Base-by-base conservation (phyloP, 2,888 invertebrate genomes). In the Drosophila cognata region DNA sequence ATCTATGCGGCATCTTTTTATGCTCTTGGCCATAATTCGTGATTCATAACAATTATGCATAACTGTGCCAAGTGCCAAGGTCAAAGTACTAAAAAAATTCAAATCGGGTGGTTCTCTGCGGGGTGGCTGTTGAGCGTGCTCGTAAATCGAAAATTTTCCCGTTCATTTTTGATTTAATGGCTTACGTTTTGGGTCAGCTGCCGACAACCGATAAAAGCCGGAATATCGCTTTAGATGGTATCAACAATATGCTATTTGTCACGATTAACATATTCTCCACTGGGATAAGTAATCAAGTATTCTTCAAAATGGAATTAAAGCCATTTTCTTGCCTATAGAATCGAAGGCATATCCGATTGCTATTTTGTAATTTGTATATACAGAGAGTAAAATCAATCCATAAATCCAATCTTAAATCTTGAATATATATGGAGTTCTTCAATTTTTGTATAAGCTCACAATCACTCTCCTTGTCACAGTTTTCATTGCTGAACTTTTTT, bases 51-150 rank as follows among this genome's bases (percentile, higher is more conserved):
- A 81, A 83, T 77, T 74, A 65, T 73, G 48, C 74, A 84, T 89
- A 84, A 75, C 87, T 78, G 72, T 89, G 90, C 82, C 88, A 89
- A 84, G 84, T 67, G 69, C 55, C 55, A 25, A 29, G 50, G n/a
- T n/a, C 46, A 59, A 64, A 62, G 13, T n/a, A 33, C 58, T 52
- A 64, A 83, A 71, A 67, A 60, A 38, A 16, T 18, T 63, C 13
- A 31, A 74, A 36, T 55, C 38, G 16, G 35, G 33, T 2, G 11
- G 10, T 2, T 51, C 73, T 29, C 71, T 6, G 55, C 65, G 64
- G 71, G 57, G 46, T 29, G 65, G 64, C 60, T 68, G 76, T 64
- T 70, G 13, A 46, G 68, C 25, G 57, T 59, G 50, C 48, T 16
- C 55, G 79, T 63, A 74, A 79, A 65, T 48, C 51, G 4, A 29